These are phyloP conservation scores for Bombus haemorrhoidalis DNA, from an alignment of 1,140 invertebrate species.

Conservation along the genomic window DNA sequence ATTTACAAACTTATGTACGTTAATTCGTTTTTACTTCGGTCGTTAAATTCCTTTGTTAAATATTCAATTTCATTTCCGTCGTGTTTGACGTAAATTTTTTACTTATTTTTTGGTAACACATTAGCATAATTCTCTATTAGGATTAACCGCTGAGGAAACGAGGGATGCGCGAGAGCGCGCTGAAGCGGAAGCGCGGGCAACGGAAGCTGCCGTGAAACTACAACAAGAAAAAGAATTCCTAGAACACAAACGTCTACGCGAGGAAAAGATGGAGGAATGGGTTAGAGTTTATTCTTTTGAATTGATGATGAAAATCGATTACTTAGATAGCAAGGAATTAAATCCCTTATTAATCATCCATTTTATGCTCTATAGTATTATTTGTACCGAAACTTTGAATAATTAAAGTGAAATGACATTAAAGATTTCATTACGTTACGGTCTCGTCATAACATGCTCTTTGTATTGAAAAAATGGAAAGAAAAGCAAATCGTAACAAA, in stretches of 20 bases:
- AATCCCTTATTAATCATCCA: neutral
- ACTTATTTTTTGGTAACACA: neutral
- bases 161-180: constrained; percentile 77
- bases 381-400: neutral
- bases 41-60: neutral
- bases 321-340: too few species aligned
- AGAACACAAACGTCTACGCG: constrained; percentile 75
- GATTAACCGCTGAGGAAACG: constrained; percentile 81
- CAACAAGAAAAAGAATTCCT: constrained; percentile 75
- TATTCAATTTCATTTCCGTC: neutral
- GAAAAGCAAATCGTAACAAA: neutral
- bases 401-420: too few species aligned
- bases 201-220: constrained; percentile 80
- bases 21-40: neutral
- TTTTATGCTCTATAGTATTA: neutral
- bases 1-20: neutral
- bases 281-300: constrained; percentile 55
- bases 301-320: neutral
- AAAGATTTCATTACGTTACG: neutral
- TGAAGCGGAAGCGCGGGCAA: constrained; percentile 75
- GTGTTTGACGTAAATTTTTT: neutral
- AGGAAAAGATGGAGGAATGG: constrained; percentile 83
- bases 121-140: constrained; percentile 55
- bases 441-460: neutral
- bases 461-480: too few species aligned